A percentile compares a stretch with the other conserved stretches of the same genome.
Conservation (phyloP, 2,888 invertebrate genomes). For the Caenorhabditis sulstoni region DNA sequence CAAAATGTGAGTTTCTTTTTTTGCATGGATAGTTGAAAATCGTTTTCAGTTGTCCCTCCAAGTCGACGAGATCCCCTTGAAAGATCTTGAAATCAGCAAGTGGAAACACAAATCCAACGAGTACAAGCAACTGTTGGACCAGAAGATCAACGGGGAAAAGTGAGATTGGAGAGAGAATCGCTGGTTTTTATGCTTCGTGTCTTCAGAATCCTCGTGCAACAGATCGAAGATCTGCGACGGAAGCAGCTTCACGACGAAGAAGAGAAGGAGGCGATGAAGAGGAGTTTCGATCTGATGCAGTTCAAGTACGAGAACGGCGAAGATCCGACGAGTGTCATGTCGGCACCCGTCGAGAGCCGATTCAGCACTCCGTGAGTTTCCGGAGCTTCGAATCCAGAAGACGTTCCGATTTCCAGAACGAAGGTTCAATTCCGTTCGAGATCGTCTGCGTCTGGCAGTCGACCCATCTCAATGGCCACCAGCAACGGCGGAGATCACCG, state of each 20-base stretch:
- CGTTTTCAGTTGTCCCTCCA: conserved; percentile 61
- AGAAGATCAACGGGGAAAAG: conserved; percentile 86
- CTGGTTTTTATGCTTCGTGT: neutral
- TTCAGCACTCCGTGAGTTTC: conserved; percentile 52
- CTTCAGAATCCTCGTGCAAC: conserved; percentile 67
- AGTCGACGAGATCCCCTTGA: conserved; percentile 74
- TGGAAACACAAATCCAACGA: conserved; percentile 91
- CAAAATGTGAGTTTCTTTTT: conserved; percentile 51
- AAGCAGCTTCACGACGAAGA: conserved; percentile 63
- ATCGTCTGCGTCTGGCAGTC: conserved; percentile 53
- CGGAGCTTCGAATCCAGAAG: neutral
- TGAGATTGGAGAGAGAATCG: conserved; percentile 29
- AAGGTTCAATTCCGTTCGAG: conserved; percentile 55
- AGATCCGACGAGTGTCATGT: conserved; percentile 47
- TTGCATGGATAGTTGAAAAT: neutral
- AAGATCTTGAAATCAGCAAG: conserved; percentile 84
- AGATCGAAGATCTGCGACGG: conserved; percentile 69
- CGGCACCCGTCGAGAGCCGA: conserved; percentile 45
- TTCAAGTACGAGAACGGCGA: conserved; percentile 66
- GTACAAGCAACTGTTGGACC: conserved; percentile 87
- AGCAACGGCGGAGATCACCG: conserved; percentile 30
- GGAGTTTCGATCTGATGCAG: conserved; percentile 65
- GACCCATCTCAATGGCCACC: conserved; percentile 49
- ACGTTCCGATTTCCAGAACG: conserved; percentile 25
- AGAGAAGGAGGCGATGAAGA: conserved; percentile 65